A percentile compares a stretch with the other conserved stretches of the same genome.
These are phyloP conservation scores for Melanotaenia duboulayi DNA, from an alignment of 2,113 vertebrate species.

Conservation along the genomic window DNA sequence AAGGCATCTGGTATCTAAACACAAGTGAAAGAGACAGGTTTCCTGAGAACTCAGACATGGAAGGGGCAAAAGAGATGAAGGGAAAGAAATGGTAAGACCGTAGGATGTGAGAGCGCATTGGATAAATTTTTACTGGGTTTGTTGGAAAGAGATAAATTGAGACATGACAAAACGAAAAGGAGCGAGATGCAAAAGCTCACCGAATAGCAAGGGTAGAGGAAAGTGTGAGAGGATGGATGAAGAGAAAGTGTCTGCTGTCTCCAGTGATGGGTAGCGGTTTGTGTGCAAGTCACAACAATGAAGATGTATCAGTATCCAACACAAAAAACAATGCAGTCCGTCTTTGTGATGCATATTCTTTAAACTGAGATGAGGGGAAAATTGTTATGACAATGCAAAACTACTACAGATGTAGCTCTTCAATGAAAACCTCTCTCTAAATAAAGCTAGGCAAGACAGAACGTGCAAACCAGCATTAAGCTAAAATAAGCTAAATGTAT, in stretches of 20 bases:
- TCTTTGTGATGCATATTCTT: neutral
- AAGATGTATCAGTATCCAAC: slow-evolving; percentile 18
- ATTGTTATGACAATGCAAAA: no score
- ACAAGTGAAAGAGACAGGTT: slow-evolving; percentile 17
- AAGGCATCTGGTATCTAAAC: slow-evolving; percentile 41
- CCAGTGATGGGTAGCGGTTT: slow-evolving; percentile 7
- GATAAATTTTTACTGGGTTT: neutral
- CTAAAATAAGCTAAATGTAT: no score
- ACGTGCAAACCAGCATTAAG: no score
- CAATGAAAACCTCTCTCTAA: no score
- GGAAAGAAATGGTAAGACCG: neutral
- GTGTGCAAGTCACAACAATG: neutral
- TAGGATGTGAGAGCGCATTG: neutral
- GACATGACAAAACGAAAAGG: slow-evolving; percentile 5
- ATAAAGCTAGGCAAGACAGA: no score
- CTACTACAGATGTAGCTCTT: no score
- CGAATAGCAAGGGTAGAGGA: slow-evolving; percentile 12
- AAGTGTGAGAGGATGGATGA: slow-evolving; percentile 10
- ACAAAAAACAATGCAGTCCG: neutral
- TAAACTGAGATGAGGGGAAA: neutral
- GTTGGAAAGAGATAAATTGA: slow-evolving; percentile 33
- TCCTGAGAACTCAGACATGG: slow-evolving; percentile 5
- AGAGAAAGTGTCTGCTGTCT: slow-evolving; percentile 11
- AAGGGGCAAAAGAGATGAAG: neutral
- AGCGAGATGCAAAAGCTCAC: slow-evolving; percentile 1